Conservation (phyloP, 2,888 invertebrate species). For the Polymixis lichenea region DNA sequence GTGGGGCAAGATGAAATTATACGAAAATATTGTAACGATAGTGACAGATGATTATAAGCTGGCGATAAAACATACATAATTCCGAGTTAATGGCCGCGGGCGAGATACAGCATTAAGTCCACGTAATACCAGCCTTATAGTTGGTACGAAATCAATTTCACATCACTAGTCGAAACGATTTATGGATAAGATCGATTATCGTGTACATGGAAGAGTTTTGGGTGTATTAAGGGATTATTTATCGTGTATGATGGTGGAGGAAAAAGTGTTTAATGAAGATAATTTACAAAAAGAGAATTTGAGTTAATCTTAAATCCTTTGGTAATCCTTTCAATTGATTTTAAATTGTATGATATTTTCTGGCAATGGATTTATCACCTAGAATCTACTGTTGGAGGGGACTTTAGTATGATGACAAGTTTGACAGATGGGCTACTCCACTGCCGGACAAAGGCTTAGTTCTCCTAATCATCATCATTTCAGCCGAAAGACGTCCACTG, state of each 20-base stretch:
- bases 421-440: not conserved
- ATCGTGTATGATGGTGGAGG: conserved; percentile 49
- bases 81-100: conserved; percentile 84
- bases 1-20: conserved; percentile 87
- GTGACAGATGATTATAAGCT: conserved; percentile 91
- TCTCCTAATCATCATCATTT: not conserved
- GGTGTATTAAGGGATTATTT: conserved; percentile 68
- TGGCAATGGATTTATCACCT: no score
- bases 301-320: not conserved
- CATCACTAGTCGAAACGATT: conserved; percentile 78
- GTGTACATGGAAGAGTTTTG: conserved; percentile 62
- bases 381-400: not conserved
- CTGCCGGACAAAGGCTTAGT: not conserved
- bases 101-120: conserved; percentile 71
- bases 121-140: conserved; percentile 79
- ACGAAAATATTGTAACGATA: conserved; percentile 90
- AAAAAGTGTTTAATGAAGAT: conserved; percentile 42
- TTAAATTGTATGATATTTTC: not conserved
- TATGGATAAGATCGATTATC: conserved; percentile 75
- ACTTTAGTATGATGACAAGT: not conserved
- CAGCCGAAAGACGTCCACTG: no score
- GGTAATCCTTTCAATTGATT: not conserved
- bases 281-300: conserved; percentile 30
- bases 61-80: conserved; percentile 91
- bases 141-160: conserved; percentile 82